Base-by-base conservation (phyloP, 2,113 vertebrate species). In the Microcebus tavaratra region DNA sequence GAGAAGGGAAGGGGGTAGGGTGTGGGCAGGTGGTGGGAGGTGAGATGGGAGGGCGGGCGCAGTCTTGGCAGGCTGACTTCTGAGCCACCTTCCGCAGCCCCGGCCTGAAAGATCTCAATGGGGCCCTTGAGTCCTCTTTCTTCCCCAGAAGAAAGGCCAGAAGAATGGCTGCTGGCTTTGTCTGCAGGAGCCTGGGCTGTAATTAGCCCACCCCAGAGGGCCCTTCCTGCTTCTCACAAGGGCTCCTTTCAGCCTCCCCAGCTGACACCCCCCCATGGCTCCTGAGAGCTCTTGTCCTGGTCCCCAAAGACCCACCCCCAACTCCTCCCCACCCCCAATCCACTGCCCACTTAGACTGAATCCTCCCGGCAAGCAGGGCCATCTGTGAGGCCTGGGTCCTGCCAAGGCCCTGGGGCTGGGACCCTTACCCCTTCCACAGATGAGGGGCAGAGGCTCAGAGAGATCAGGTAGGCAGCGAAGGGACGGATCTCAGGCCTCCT, bases 221-320 rank as follows among this genome's bases (percentile, higher is more conserved):
- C 18, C 53, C 88, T 92, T 96, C 65, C 72, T 83, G 65, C 59
- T 93, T 82, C 61, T n/a, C 63, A 94, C 78, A 94, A 25, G 68
- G 78, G 29, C 42, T 90, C 78, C 91, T 92, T 96, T 96, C 78
- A 96, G 67, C 53, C 73, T 90, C 48, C 63, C 29, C 14, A 10
- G 21, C 34, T n/a, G 65, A 50, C 48, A 88, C 75, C 81, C 65
- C 21, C 21, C 17, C 48, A 10, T 34, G 73, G 67, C 53, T 92
- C 88, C 79, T 73, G 10, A 88, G 75, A 12, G n/a, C 45, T 87
- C 23, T 70, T 55, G 15, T 53, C 29, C 80, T 27, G 3, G 17
- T 42, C 34, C 36, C 27, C 48, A 82, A 55, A 55, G 65, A 76
- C 45, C 94, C 25, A 86, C 63, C 36, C 73, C 55, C 88, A 29